Evolutionary conservation across 2,797 vertebrate species (phyloP).

Genomic region (Mormyrus hasselquistii): DNA sequence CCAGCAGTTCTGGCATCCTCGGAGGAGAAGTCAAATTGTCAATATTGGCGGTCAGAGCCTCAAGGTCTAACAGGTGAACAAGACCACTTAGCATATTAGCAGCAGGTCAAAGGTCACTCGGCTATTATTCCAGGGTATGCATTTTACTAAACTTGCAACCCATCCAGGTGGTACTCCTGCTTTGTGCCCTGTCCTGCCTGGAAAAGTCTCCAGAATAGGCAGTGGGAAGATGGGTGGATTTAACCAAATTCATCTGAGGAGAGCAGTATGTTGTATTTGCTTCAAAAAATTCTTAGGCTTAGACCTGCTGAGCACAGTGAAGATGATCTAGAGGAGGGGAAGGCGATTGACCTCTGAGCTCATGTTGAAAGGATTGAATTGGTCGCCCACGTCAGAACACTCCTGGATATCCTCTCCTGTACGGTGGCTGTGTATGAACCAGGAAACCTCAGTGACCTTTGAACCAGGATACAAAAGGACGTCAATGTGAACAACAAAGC

Average conservation of each 20-base stretch:
- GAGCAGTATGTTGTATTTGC: not conserved
- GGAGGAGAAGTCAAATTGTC: not conserved
- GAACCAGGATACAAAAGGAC: not conserved
- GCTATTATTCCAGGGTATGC: not conserved
- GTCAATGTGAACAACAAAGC: not conserved
- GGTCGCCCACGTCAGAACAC: slow-evolving; percentile 42
- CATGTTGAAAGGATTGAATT: slow-evolving; percentile 65
- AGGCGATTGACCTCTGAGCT: slow-evolving; percentile 44
- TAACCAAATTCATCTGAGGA: not conserved
- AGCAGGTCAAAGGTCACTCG: not conserved
- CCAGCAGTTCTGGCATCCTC: not conserved
- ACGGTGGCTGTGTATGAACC: slow-evolving; percentile 46
- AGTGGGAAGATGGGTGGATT: not conserved
- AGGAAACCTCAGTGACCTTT: slow-evolving; percentile 38
- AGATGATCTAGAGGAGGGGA: not conserved
- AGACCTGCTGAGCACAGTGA: not conserved
- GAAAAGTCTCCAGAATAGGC: not conserved
- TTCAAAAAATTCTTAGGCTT: not conserved
- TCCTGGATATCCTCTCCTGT: not conserved
- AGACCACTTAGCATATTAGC: not conserved
- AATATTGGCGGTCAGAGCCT: not conserved
- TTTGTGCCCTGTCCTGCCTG: not conserved
- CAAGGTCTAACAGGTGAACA: not conserved
- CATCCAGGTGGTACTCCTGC: not conserved
- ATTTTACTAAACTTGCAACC: not conserved